Evolutionary conservation across 2,797 vertebrate species (phyloP), one percentile per base, ranked within the genome.

Genomic region (Ctenosaura bakeri): DNA sequence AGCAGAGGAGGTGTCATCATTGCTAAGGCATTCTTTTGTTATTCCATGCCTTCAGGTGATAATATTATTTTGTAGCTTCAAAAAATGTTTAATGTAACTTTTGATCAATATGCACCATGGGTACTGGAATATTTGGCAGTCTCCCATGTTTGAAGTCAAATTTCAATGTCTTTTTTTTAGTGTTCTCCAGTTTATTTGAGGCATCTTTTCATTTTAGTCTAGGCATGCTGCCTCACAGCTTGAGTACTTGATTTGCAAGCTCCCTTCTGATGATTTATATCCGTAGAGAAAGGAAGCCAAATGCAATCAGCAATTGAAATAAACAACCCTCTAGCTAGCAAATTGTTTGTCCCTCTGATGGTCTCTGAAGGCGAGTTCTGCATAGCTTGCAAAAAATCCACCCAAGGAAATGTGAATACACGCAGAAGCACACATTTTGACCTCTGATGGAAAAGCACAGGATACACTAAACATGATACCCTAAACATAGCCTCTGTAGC

Each of bases 251-350:
- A 85, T 88, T 94, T 88, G 71, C 52, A 89, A 79, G 26, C 5
- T 20, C 32, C 46, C 83, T 91, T 88, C 59, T 88, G 32, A 83
- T 54, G 59, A 90, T 86, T 90, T 90, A 79, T 84, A 79, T 84
- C 76, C 69, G 78, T 13, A 84, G 56, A 84, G 81, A 86, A 76
- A 59, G n/a, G 1, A 64, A 90, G 50, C 24, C n/a, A 93, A 85
- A 89, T 90, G 87, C 4, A 91, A 92, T 50, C 88, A 76, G 13
- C 66, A 85, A 84, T 92, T 83, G 64, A 92, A 93, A 87, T 85
- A 80, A 90, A 89, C 56, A 89, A 0, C n/a, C 64, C 4, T 87
- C 52, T 69, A 87, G n/a, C 62, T 90, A 91, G 13, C 80, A 76
- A 94, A 89, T 2, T 86, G 64, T 52, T 88, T 91, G 29, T 22